These are phyloP conservation scores for Julus scanicus DNA, from an alignment of 2,888 invertebrate genomes.

Conservation along the genomic window DNA sequence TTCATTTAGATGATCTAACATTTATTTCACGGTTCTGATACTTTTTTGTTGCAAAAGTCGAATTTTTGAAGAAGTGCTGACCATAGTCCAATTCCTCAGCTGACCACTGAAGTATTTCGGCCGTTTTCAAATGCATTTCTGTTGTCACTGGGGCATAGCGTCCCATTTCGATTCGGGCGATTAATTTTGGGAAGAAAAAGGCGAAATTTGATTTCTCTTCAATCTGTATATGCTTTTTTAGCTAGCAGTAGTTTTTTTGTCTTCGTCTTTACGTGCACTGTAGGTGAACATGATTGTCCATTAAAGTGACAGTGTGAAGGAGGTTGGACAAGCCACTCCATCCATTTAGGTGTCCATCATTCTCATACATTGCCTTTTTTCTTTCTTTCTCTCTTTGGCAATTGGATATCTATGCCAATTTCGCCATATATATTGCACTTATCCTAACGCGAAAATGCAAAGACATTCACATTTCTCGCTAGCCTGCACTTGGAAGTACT, in stretches of 20 bases:
- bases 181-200: conserved; percentile 24
- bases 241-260: background rate
- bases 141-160: background rate
- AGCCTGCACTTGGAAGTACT: background rate
- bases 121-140: background rate
- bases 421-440: conserved; percentile 16
- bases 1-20: too few relatives aligned
- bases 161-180: conserved; percentile 8
- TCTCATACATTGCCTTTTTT: background rate
- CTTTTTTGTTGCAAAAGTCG: background rate
- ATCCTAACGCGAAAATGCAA: conserved; percentile 23
- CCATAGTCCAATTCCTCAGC: conserved; percentile 16
- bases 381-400: background rate
- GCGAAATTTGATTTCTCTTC: background rate
- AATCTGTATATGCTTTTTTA: background rate
- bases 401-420: conserved; percentile 33
- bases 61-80: conserved; percentile 1
- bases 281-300: conserved; percentile 33
- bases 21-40: background rate
- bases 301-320: conserved; percentile 33
- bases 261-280: background rate
- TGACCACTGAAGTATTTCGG: background rate
- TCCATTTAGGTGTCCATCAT: conserved; percentile 15
- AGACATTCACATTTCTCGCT: background rate
- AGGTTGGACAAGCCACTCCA: conserved; percentile 33